phyloP scores from a whole-genome alignment of 2,113 vertebrate genomes.

The Anser cygnoides region DNA sequence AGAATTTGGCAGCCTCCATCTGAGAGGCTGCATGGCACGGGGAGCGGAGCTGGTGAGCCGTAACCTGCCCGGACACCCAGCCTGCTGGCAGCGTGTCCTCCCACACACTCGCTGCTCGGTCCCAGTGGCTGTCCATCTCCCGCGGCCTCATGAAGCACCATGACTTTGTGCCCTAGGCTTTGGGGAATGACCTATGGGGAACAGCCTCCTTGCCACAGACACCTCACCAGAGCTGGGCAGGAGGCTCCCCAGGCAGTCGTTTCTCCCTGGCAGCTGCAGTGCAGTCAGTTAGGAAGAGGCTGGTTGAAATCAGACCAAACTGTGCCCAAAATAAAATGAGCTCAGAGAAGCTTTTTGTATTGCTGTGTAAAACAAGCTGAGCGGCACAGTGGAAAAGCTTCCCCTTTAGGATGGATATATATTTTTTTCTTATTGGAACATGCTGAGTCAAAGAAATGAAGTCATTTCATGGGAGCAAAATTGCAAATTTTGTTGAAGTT shows the following conservation, averaged over 20 bases:
- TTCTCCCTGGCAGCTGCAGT: not conserved
- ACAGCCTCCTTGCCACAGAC: not conserved
- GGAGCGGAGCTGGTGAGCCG: not conserved
- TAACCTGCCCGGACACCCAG: not conserved
- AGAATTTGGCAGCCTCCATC: not conserved
- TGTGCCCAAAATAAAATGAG: not conserved
- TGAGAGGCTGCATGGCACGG: not conserved
- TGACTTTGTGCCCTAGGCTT: not conserved
- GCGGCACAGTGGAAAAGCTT: not conserved
- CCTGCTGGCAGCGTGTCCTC: not conserved
- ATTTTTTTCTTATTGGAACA: not conserved
- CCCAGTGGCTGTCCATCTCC: not conserved
- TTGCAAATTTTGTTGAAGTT: not conserved
- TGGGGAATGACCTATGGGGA: not conserved
- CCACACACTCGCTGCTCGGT: accelerated
- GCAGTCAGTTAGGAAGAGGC: not conserved
- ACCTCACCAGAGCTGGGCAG: not conserved
- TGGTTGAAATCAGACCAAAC: not conserved
- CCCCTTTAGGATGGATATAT: not conserved
- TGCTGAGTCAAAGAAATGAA: not conserved
- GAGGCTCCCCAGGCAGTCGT: not conserved
- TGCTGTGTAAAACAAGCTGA: not conserved
- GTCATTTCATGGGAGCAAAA: not conserved
- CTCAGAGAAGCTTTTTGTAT: not conserved
- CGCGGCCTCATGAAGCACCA: accelerated